A percentile compares a stretch with the other conserved stretches of the same genome.
Conservation (phyloP, 2,113 vertebrate species). For the Tyrannus savana region DNA sequence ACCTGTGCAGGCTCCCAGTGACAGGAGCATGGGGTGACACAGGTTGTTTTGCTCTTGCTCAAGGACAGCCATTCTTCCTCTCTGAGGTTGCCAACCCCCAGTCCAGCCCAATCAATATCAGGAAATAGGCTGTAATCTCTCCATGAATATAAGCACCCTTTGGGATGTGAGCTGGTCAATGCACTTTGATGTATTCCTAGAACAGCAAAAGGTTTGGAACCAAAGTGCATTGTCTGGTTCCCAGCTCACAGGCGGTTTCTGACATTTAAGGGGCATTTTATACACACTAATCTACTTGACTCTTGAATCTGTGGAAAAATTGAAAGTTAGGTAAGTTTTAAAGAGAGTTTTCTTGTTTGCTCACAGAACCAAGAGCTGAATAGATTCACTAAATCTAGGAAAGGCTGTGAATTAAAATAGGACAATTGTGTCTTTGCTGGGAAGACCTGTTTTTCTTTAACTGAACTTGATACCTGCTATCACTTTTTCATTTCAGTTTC, state of each 20-base stretch:
- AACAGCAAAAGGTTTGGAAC: constrained; percentile 13
- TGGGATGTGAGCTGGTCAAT: constrained; percentile 57
- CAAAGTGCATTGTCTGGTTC: background rate
- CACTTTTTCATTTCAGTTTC: background rate
- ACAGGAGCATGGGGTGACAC: background rate
- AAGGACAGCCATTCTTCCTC: constrained; percentile 44
- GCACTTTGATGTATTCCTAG: constrained; percentile 30
- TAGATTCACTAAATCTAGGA: background rate
- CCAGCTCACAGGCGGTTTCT: background rate
- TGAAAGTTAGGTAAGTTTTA: background rate
- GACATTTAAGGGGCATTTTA: background rate
- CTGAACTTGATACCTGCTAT: background rate
- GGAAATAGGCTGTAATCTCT: constrained; percentile 24
- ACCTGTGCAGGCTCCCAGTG: background rate
- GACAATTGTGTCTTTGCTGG: background rate
- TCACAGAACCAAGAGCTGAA: background rate
- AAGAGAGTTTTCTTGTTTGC: background rate
- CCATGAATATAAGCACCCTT: background rate
- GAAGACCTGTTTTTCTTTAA: background rate
- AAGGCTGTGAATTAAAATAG: background rate
- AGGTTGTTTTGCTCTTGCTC: background rate
- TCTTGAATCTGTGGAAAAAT: background rate
- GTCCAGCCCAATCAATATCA: constrained; percentile 26
- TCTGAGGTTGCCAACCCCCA: constrained; percentile 5
- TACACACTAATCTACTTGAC: background rate